These are phyloP conservation scores for Phoenicopterus ruber DNA, from an alignment of 2,113 vertebrate species.

Conservation along the genomic window DNA sequence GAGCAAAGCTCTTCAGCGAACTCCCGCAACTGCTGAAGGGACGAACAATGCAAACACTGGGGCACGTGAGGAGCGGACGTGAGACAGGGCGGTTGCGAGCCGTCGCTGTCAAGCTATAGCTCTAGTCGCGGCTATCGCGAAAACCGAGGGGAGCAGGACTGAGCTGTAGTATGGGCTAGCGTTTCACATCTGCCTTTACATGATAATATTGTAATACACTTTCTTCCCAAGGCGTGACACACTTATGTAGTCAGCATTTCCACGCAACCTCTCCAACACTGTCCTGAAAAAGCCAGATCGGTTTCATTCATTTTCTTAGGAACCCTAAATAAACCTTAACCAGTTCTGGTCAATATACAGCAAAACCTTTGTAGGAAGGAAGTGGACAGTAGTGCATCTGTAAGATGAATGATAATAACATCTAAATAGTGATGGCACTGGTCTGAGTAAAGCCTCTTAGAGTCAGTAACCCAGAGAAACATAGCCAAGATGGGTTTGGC, in stretches of 20 bases:
- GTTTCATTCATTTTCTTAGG: background rate
- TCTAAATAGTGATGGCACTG: background rate
- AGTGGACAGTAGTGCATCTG: background rate
- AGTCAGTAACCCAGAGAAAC: background rate
- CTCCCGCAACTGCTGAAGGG: background rate
- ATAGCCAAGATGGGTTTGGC: background rate
- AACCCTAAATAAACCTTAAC: background rate
- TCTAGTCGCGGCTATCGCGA: rapidly evolving
- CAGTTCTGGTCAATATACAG: background rate
- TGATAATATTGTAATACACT: background rate
- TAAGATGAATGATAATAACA: background rate
- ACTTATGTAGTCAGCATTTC: background rate
- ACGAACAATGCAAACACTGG: rapidly evolving
- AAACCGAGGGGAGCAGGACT: background rate
- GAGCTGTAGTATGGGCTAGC: background rate
- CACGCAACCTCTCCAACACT: background rate
- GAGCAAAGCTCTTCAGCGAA: background rate
- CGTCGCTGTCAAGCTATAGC: background rate
- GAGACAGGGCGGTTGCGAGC: background rate
- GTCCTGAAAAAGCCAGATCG: background rate
- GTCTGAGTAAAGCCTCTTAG: background rate
- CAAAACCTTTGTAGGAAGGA: background rate
- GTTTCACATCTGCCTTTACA: background rate
- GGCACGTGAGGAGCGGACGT: background rate
- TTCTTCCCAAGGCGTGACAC: background rate